Percentiles rank a stretch among this genome's conserved stretches.
Conservation (phyloP, 2,888 invertebrate genomes). For the Neuroscelio doddi region DNA sequence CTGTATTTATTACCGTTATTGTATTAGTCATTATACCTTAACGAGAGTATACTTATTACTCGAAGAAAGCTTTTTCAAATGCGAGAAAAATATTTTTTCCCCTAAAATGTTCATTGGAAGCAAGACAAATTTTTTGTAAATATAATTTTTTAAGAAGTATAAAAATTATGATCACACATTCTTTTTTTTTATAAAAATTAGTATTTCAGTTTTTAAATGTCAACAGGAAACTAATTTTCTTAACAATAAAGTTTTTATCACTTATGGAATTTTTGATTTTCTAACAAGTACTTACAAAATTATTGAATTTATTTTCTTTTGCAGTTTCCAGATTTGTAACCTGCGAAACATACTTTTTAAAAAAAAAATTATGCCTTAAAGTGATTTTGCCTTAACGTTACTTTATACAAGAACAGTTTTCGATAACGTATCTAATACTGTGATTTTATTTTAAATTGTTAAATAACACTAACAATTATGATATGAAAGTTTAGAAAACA, state of each 20-base stretch:
- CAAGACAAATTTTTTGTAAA: slow-evolving; percentile 22
- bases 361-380: slow-evolving; percentile 25
- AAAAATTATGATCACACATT: too few species aligned
- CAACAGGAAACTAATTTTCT: slow-evolving; percentile 43
- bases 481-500: slow-evolving; percentile 46
- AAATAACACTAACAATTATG: slow-evolving; percentile 46
- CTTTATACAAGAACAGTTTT: slow-evolving; percentile 44
- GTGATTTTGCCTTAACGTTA: slow-evolving; percentile 33
- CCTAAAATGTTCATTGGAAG: slow-evolving; percentile 41
- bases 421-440: slow-evolving; percentile 44
- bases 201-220: slow-evolving; percentile 10
- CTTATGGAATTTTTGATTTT: slow-evolving; percentile 33
- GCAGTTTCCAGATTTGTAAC: slow-evolving; percentile 24
- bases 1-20: too few species aligned
- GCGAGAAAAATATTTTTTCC: slow-evolving; percentile 43
- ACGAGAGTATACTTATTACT: slow-evolving; percentile 45
- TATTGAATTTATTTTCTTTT: slow-evolving; percentile 35
- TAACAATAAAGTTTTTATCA: slow-evolving; percentile 29
- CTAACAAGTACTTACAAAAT: slow-evolving; percentile 40
- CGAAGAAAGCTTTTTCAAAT: slow-evolving; percentile 39
- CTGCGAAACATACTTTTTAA: slow-evolving; percentile 11
- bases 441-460: slow-evolving; percentile 36
- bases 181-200: neutral
- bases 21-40: slow-evolving; percentile 34
- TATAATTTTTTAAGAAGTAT: too few species aligned